Evolutionary conservation across 2,113 vertebrate genomes (phyloP).

Genomic region (Ramphastos sulfuratus): DNA sequence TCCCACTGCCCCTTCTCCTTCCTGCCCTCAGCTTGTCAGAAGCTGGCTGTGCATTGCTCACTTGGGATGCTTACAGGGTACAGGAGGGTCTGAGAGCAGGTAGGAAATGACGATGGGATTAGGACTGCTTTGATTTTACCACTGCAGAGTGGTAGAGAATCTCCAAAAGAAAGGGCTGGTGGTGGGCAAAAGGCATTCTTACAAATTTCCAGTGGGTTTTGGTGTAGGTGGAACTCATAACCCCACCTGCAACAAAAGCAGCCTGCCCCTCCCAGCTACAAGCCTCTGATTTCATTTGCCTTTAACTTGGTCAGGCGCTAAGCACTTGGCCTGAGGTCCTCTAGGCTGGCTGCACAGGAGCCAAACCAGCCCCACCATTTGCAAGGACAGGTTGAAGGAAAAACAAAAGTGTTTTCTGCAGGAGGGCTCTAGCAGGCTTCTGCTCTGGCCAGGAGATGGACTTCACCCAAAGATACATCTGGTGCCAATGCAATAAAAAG

Average conservation of each 20-base stretch:
- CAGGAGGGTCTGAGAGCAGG: not conserved
- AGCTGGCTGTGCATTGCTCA: not conserved
- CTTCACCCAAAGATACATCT: not conserved
- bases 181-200: not conserved
- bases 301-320: not conserved
- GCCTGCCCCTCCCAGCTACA: not conserved
- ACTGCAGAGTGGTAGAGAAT: not conserved
- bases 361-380: not conserved
- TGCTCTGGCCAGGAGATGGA: not conserved
- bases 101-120: not conserved
- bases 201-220: not conserved
- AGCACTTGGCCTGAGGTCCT: not conserved
- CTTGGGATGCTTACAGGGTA: not conserved
- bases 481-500: not conserved
- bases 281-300: slow-evolving; percentile 5
- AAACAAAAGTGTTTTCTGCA: not conserved
- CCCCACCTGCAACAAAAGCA: not conserved
- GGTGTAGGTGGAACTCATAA: not conserved
- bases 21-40: not conserved
- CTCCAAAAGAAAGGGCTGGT: not conserved
- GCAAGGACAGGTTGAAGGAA: not conserved
- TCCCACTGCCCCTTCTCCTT: not conserved
- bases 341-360: not conserved
- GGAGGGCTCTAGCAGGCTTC: not conserved
- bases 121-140: not conserved